These are phyloP conservation scores for Plumapathes pennacea DNA, from an alignment of 92 coral and sea anemone genomes.

Conservation along the genomic window DNA sequence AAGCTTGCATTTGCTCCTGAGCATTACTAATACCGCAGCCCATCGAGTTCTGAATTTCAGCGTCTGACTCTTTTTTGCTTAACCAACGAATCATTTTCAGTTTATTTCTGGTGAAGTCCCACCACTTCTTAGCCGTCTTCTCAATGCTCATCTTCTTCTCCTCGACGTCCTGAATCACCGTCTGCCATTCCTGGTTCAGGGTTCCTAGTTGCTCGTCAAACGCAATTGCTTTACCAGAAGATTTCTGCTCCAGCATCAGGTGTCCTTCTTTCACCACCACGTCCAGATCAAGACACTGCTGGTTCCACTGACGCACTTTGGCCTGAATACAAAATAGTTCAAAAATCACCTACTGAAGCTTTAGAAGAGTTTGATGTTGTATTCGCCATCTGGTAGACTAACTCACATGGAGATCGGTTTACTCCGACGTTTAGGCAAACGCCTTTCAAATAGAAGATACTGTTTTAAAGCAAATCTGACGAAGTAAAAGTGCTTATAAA, in stretches of 20 bases:
- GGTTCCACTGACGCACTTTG: conserved; percentile 81
- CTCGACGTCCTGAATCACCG: conserved; percentile 85
- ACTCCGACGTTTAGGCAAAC: too few relatives aligned
- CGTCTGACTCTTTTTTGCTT: conserved; percentile 87
- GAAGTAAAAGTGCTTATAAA: too few relatives aligned
- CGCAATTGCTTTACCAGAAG: conserved; percentile 78
- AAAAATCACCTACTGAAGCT: too few relatives aligned
- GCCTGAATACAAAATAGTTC: conserved; percentile 53
- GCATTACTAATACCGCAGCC: conserved; percentile 75
- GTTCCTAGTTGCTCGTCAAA: conserved; percentile 89
- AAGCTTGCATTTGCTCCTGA: conserved; percentile 86
- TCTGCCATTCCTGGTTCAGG: conserved; percentile 86
- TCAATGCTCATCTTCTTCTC: conserved; percentile 83
- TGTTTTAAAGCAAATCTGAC: too few relatives aligned
- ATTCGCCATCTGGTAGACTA: too few relatives aligned
- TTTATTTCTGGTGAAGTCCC: conserved; percentile 98
- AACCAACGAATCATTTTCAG: conserved; percentile 99
- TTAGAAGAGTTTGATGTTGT: too few relatives aligned
- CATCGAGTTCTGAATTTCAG: conserved; percentile 61
- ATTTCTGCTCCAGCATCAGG: conserved; percentile 82
- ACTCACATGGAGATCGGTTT: too few relatives aligned
- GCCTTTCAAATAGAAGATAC: too few relatives aligned
- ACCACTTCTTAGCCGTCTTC: conserved; percentile 97
- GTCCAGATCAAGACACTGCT: conserved; percentile 90
- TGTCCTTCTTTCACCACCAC: conserved; percentile 93